A percentile compares a stretch with the other conserved stretches of the same genome.
Evolutionary conservation across 2,888 invertebrate species (phyloP).

Genomic region (Erynnis tages): DNA sequence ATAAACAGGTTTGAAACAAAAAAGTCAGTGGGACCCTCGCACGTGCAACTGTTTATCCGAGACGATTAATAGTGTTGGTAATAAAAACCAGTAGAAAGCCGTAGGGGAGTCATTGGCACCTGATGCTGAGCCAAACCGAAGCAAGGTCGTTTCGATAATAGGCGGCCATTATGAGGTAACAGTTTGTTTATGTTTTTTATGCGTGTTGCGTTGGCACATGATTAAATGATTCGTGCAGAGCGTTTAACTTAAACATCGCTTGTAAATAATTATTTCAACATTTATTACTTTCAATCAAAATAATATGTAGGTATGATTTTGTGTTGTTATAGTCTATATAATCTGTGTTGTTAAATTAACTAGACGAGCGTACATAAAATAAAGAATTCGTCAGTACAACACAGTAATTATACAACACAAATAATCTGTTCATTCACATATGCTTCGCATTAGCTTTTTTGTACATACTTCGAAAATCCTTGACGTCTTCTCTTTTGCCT

Average conservation of each 20-base stretch:
- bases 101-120: constrained; percentile 73
- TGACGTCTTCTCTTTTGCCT: too few species aligned
- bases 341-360: too few species aligned
- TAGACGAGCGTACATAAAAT: too few species aligned
- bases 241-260: constrained; percentile 3
- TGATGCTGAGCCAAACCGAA: constrained; percentile 70
- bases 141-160: constrained; percentile 76
- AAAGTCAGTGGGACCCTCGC: not conserved
- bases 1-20: too few species aligned
- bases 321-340: too few species aligned
- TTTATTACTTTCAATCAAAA: not conserved
- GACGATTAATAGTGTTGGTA: not conserved
- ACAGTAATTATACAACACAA: too few species aligned
- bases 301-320: too few species aligned
- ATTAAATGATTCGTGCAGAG: constrained; percentile 15
- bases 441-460: too few species aligned
- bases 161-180: constrained; percentile 60
- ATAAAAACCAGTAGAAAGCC: constrained; percentile 68
- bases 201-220: constrained; percentile 33
- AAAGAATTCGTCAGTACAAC: too few species aligned
- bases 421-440: too few species aligned
- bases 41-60: constrained; percentile 4
- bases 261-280: constrained; percentile 2
- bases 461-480: too few species aligned
- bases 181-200: constrained; percentile 73